Base-by-base conservation (phyloP, 2,797 vertebrate genomes). In the Acanthurus tractus region DNA sequence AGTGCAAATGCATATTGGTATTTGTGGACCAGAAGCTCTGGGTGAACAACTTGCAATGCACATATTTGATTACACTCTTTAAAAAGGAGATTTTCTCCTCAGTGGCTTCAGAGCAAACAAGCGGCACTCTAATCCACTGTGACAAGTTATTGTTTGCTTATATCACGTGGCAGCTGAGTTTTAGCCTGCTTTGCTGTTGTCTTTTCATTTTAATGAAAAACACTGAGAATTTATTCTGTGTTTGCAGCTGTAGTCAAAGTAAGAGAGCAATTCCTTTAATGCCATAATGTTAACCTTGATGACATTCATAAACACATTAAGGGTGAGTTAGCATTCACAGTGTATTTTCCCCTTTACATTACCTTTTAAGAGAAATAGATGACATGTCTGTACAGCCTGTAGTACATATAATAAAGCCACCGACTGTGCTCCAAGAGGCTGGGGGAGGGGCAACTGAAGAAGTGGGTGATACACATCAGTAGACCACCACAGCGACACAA, bases 341-440 rank as follows among this genome's bases (percentile, higher is more conserved):
- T 55, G 14, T 17, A 40, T 69, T 48, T 55, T 20, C 17, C 46
- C 23, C 20, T 42, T 50, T 65, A 23, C n/a, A 8, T 12, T 17
- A 0, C 25, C 58, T 55, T 72, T 70, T 11, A 29, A n/a, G 70
- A 72, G 44, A 78, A 67, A 49, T 61, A 61, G 54, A 75, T 83
- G 59, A 78, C 54, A 17, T 48, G 76, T 63, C 70, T 59, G 62
- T 81, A 66, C 81, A 71, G 68, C 57, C 72, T 61, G 62, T 56
- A 40, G 75, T 46, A 69, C 73, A 64, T 76, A 71, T 76, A 73
- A 82, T 69, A 53, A 74, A 83, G 81, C 79, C 79, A 78, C 80
- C 77, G 63, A 77, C 62, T 63, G 73, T 63, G 75, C 55, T 53
- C 14, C 25, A 55, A 73, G 75, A 71, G 67, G 62, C 38, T 73